Evolutionary conservation across 2,797 vertebrate genomes (phyloP).

Genomic region (Myotis myotis): DNA sequence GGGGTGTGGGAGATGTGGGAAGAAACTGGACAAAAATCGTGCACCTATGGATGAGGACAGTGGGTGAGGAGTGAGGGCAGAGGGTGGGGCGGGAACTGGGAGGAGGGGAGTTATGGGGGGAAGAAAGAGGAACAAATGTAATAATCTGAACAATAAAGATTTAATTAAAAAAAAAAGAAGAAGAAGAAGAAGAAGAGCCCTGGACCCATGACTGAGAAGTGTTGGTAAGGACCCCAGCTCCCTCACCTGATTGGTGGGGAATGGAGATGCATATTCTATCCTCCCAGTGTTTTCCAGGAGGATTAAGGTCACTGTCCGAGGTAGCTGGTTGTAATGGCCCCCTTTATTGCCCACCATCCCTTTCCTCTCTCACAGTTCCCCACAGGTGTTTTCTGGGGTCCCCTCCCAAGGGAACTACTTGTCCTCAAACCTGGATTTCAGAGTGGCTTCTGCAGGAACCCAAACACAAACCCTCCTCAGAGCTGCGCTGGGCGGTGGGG

Average conservation of each 20-base stretch:
- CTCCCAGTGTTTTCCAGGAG: no score
- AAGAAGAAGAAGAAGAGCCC: no score
- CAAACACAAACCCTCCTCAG: not conserved
- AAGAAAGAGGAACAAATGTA: no score
- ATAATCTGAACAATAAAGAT: no score
- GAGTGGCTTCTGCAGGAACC: not conserved
- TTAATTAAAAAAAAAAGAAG: no score
- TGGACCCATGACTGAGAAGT: not conserved
- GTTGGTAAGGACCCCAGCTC: not conserved
- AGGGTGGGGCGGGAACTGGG: no score
- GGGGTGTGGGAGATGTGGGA: no score
- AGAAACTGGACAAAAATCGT: no score
- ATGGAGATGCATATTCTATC: not conserved
- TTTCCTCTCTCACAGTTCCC: not conserved
- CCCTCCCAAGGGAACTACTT: not conserved
- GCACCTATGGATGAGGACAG: no score
- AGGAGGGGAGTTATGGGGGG: no score
- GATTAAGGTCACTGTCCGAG: not conserved
- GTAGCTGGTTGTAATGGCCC: not conserved
- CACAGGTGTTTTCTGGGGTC: not conserved
- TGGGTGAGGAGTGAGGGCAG: no score
- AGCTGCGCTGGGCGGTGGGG: not conserved
- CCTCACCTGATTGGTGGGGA: not conserved
- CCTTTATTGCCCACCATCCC: not conserved
- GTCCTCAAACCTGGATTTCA: not conserved